phyloP scores from a whole-genome alignment of 2,797 vertebrate species.

The Crenichthys baileyi region DNA sequence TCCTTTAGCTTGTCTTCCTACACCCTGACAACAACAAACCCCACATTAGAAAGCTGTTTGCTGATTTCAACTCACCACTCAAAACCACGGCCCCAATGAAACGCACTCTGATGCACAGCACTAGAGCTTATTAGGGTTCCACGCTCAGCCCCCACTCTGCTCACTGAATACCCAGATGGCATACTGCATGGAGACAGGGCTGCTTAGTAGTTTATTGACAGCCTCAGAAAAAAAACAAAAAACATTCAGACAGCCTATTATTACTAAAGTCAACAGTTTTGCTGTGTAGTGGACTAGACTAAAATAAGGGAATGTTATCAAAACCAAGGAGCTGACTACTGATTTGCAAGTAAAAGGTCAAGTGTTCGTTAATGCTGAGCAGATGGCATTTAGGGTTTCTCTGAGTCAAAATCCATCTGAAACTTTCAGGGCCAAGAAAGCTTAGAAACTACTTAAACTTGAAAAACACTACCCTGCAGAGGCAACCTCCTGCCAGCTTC shows the following conservation, averaged over 20 bases:
- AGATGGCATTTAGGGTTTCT: background rate
- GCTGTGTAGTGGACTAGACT: background rate
- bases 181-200: background rate
- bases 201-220: background rate
- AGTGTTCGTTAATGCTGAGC: no score
- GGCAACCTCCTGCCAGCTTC: background rate
- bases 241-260: background rate
- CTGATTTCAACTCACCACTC: background rate
- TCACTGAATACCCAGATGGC: background rate
- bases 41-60: background rate
- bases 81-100: background rate
- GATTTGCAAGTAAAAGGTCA: background rate
- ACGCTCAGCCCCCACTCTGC: background rate
- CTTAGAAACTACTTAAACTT: background rate
- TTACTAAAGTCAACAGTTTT: background rate
- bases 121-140: background rate
- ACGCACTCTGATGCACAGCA: background rate
- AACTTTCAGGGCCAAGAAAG: background rate
- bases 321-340: background rate
- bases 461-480: background rate
- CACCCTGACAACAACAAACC: background rate
- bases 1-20: background rate
- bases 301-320: background rate
- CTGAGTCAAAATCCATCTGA: background rate
- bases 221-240: background rate